These are phyloP conservation scores for Cherax quadricarinatus DNA, from an alignment of 1,140 invertebrate species.

Conservation along the genomic window DNA sequence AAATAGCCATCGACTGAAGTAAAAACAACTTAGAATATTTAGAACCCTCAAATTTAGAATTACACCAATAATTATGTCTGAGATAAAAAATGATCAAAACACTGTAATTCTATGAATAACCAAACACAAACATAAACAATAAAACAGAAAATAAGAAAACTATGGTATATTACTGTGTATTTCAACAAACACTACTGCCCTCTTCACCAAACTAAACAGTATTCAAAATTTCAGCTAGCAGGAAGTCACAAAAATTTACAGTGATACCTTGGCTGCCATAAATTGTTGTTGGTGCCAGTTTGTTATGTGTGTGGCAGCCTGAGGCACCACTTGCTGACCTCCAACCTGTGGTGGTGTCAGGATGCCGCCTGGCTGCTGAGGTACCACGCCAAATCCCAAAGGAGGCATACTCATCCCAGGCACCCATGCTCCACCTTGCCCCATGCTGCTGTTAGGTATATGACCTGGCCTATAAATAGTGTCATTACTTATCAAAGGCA, in stretches of 20 bases:
- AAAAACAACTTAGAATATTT: neutral
- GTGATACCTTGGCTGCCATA: constrained; percentile 36
- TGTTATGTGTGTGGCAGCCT: neutral
- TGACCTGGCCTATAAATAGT: neutral
- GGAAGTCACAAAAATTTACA: neutral
- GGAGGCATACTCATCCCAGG: constrained; percentile 55
- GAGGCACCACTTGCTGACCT: neutral
- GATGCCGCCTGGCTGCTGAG: constrained; percentile 46
- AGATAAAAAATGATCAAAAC: neutral
- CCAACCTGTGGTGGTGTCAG: neutral
- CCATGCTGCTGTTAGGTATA: neutral
- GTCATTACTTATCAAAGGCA: neutral
- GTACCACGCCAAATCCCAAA: constrained; percentile 54
- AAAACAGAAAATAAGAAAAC: neutral
- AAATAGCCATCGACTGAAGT: constrained; percentile 14
- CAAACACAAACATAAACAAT: no score
- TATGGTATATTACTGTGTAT: no score
- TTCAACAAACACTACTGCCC: no score
- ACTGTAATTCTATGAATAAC: neutral
- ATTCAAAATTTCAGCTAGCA: no score
- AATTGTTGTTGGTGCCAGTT: constrained; percentile 57
- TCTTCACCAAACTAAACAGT: no score
- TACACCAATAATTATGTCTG: no score
- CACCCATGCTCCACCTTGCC: constrained; percentile 38
- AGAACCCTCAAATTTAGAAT: neutral